Evolutionary conservation across 1,140 invertebrate species (phyloP), one percentile per base, ranked within the genome.

Genomic region (Ganaspis sp.): DNA sequence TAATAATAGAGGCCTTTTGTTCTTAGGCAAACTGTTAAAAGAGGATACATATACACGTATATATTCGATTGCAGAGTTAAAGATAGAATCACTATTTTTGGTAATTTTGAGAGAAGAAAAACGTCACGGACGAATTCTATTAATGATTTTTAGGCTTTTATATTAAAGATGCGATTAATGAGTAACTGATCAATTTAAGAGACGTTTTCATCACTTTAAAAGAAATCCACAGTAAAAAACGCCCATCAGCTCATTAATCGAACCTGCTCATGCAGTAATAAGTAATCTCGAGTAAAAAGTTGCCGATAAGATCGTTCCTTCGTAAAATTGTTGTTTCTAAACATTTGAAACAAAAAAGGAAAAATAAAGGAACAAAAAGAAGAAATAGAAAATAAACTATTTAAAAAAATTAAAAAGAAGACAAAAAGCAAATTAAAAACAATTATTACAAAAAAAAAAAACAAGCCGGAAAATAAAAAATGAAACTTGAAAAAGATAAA

Each of bases 51-150:
- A n/a, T n/a, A n/a, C n/a, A n/a, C n/a, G n/a, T n/a, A 29, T 26
- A n/a, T 64, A 26, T 29, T 26, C 23, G 58, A 64, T 64, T 5
- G 21, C 19, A 64, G 54, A 64, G 54, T 23, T 26, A 58, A 54
- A 58, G 23, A 26, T 26, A 12, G 54, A 58, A 26, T 58, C 9
- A 58, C 42, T 71, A 77, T 80, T 70, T 79, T 78, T 73, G 75
- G 79, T 81, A 76, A 81, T 81, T 79, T 82, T 76, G 77, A 81
- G 23, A 72, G 78, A 82, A 79, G 83, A 76, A 80, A 82, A 81
- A 80, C 79, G 76, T 84, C 78, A 80, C 79, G 79, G 81, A 83
- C 83, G 78, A 83, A 81, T 76, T 83, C 79, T 78, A 79, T 83
- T 81, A 84, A 77, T 77, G 53, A 80, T 81, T 38, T 74, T 81